Base-by-base conservation (phyloP, 2,888 invertebrate species). In the Cerastis leucographa region DNA sequence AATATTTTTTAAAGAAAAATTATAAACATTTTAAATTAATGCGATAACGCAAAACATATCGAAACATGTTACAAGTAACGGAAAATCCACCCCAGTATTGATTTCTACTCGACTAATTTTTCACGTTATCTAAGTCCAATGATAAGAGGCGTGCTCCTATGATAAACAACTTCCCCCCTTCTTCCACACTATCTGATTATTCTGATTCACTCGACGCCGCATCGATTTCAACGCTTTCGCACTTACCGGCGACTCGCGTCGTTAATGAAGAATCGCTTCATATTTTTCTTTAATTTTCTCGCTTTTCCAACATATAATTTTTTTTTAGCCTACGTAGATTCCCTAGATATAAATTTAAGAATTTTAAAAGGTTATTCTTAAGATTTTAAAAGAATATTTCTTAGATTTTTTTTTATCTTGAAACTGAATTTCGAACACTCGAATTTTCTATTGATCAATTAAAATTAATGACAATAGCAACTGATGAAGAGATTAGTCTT, bases 31-130 rank as follows among this genome's bases (percentile, higher is more conserved):
- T 79, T 73, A 35, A 35, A 35, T 35, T 35, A 81, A 74, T 74
- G 17, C 19, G 56, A 56, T 67, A 44, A 61, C 42, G n/a, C 35
- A 62, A 66, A 85, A 71, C 62, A 74, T 51, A 68, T 56, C 44
- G 59, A 54, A 74, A 72, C 49, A 42, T 69, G 72, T 70, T 59
- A 71, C 64, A 83, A 90, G 91, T 87, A 86, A 89, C 83, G 90
- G 91, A 92, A 92, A 91, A 84, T 91, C 84, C 89, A 81, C 80
- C 80, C 73, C 85, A 87, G 90, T 96, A 96, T 96, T 94, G 96
- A 96, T 96, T 96, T 94, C 87, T 92, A 93, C 92, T 94, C 88
- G 90, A 93, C 90, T 90, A 94, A 94, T 94, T 94, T 87, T 94
- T 91, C 88, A 78, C 93, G 90, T 94, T 96, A 96, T 96, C 96